Percentiles rank a stretch among this genome's conserved stretches.
phyloP scores from a whole-genome alignment of 2,113 vertebrate species.

The Nesogale talazaci region DNA sequence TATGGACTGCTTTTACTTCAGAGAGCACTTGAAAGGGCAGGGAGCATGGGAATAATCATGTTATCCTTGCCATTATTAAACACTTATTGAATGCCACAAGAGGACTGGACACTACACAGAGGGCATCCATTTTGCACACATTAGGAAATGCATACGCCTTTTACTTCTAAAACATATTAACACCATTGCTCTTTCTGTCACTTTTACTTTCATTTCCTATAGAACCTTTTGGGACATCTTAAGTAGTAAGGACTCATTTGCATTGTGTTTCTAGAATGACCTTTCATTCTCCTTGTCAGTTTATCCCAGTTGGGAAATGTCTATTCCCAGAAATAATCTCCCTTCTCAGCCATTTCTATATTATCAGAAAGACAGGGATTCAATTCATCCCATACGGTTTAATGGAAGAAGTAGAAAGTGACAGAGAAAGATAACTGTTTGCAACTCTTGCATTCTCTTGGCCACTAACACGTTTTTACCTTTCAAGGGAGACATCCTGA shows the following conservation, averaged over 20 bases:
- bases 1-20: background rate
- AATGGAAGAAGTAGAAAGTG: conserved; percentile 48
- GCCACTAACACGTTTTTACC: background rate
- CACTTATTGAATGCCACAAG: conserved; percentile 67
- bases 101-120: conserved; percentile 44
- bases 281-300: conserved; percentile 71
- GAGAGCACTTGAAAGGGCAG: conserved; percentile 53
- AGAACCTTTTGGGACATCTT: conserved; percentile 62
- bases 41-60: conserved; percentile 22
- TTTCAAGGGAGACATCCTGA: background rate
- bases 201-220: conserved; percentile 74
- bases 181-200: conserved; percentile 78
- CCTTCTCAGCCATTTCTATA: conserved; percentile 68
- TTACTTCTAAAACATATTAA: conserved; percentile 75
- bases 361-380: conserved; percentile 22
- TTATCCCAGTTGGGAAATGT: conserved; percentile 69
- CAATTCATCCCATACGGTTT: conserved; percentile 37
- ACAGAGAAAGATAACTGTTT: background rate
- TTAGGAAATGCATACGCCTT: conserved; percentile 67
- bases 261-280: conserved; percentile 55
- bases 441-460: background rate
- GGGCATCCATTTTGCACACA: conserved; percentile 69
- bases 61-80: conserved; percentile 73
- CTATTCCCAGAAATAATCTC: conserved; percentile 68
- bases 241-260: conserved; percentile 65